Evolutionary conservation across 2,113 vertebrate species (phyloP).

Genomic region (Stegostoma tigrinum): DNA sequence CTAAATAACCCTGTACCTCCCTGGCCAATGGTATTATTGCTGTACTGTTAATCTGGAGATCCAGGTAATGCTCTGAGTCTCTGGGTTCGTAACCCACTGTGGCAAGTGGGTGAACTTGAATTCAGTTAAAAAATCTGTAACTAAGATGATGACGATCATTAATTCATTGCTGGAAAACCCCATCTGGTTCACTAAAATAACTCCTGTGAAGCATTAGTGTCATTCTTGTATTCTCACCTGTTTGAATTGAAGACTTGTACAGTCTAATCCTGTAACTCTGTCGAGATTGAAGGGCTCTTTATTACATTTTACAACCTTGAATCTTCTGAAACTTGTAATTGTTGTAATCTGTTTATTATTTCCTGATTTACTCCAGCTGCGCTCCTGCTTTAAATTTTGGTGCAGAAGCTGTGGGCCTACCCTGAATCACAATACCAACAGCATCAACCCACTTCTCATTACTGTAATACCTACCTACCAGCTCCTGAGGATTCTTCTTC

Average conservation of each 20-base stretch:
- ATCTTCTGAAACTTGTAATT: not conserved
- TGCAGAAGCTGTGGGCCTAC: not conserved
- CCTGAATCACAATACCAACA: too few relatives aligned
- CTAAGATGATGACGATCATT: too few relatives aligned
- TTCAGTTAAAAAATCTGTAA: too few relatives aligned
- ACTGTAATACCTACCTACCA: constrained; percentile 74
- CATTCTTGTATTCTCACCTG: not conserved
- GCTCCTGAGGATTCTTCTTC: constrained; percentile 83
- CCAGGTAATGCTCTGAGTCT: too few relatives aligned
- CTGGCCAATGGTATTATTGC: too few relatives aligned
- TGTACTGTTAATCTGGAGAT: too few relatives aligned
- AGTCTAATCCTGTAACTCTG: not conserved
- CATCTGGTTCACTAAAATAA: not conserved
- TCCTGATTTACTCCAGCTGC: not conserved
- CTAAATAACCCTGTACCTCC: too few relatives aligned
- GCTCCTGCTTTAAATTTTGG: not conserved
- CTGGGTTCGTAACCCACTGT: too few relatives aligned
- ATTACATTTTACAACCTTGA: not conserved
- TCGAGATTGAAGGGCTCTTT: not conserved
- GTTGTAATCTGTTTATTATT: not conserved
- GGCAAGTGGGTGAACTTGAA: too few relatives aligned
- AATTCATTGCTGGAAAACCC: too few relatives aligned
- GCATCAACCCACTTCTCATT: not conserved
- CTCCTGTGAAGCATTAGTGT: not conserved
- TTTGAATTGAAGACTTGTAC: not conserved